phyloP scores from a whole-genome alignment of 2,888 invertebrate species.

The Oeneis ivallda region DNA sequence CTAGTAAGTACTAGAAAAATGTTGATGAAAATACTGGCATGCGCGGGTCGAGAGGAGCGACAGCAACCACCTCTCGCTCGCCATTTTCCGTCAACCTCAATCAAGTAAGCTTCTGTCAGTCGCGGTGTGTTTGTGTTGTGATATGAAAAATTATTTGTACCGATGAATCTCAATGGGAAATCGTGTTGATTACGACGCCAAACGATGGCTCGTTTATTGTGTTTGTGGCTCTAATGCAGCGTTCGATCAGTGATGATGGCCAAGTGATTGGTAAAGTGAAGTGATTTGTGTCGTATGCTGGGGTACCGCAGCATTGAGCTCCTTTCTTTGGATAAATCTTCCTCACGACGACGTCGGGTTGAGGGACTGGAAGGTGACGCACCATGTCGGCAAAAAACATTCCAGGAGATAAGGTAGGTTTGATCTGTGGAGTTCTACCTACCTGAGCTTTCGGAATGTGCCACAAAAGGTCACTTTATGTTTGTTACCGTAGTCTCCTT shows the following conservation, averaged over 20 bases:
- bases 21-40: conserved; percentile 46
- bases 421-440: conserved; percentile 27
- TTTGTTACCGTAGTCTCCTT: conserved; percentile 69
- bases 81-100: conserved; percentile 79
- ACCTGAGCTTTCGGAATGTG: conserved; percentile 28
- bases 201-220: conserved; percentile 78
- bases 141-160: conserved; percentile 79
- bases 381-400: conserved; percentile 90
- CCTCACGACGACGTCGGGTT: conserved; percentile 76
- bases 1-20: conserved; percentile 44
- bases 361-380: conserved; percentile 69
- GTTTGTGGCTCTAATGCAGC: conserved; percentile 78
- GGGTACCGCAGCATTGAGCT: conserved; percentile 77
- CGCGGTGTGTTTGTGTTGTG: conserved; percentile 79
- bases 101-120: conserved; percentile 80
- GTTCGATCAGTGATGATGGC: conserved; percentile 78
- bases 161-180: conserved; percentile 80
- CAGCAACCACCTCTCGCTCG: conserved; percentile 55
- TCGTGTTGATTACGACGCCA: conserved; percentile 76
- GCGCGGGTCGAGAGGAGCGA: conserved; percentile 65
- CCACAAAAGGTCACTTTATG: conserved; percentile 53
- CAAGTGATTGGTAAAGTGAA: conserved; percentile 77
- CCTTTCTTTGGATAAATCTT: conserved; percentile 79
- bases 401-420: conserved; percentile 91
- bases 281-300: conserved; percentile 81